Evolutionary conservation across 2,888 invertebrate species (phyloP), one percentile per base, ranked within the genome.

Genomic region (Sepiola atlantica): DNA sequence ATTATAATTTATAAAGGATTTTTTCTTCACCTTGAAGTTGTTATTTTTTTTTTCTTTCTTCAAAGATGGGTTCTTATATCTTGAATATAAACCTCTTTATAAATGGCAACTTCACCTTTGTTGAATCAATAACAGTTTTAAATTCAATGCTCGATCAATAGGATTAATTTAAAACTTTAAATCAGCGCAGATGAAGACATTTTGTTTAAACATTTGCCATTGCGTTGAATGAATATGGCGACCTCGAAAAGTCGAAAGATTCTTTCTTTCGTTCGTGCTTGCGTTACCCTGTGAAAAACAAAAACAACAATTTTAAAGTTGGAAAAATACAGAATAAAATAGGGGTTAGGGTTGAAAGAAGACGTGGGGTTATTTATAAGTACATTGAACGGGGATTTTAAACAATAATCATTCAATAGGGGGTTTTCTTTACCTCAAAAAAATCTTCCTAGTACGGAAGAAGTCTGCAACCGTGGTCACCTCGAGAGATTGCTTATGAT

Each of bases 211-310:
- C 32, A 14, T 32, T 77, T 55, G 28, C 92, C 92, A 92, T n/a
- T 55, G 92, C 54, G 45, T 92, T 55, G 55, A 92, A 45, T 24
- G 55, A 92, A 92, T 92, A 92, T 92, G 92, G 92, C 92, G 92
- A 92, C 92, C 54, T 92, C 92, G 92, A 92, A 92, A 92, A 55
- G 54, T 55, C 45, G 55, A 92, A 92, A 77, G 77, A 77, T 77
- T 77, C 32, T 32, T 77, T 77, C 32, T 77, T 77, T n/a, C 77
- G n/a, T 77, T n/a, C 32, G 77, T 77, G n/a, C 77, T 77, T 77
- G 77, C 32, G 77, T 77, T 77, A 77, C 77, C 77, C 77, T 77
- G 77, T n/a, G 77, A 77, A 77, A 77, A 77, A 77, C 77, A 77
- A 77, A 77, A 77, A n/a, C 77, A 77, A n/a, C 16, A 77, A n/a